Base-by-base conservation (phyloP, 2,113 vertebrate species). In the Carassius carassius region DNA sequence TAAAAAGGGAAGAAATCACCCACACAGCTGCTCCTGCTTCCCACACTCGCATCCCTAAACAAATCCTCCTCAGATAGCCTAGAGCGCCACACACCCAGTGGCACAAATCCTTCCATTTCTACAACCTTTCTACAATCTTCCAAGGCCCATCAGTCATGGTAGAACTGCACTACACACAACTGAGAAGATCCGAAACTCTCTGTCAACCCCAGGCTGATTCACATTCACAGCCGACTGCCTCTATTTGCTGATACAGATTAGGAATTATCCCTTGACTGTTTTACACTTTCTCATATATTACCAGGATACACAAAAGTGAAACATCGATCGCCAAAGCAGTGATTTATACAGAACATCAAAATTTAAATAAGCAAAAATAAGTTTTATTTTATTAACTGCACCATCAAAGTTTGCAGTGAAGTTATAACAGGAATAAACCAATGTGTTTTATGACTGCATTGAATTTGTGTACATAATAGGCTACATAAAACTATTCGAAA, bases 1-100 rank as follows among this genome's bases (percentile, higher is more conserved):
- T 67, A 58, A 51, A 74, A 85, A 25, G 74, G 85, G 58, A 73
- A 80, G n/a, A 62, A 78, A 72, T 81, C 77, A 56, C 82, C 87
- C 85, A 84, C 85, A 86, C 63, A 63, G 32, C 35, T 56, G 73
- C 82, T 63, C 32, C 32, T 35, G 56, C 37, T 56, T 78, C 81
- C 69, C 29, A 87, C 82, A 58, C 32, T 72, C 67, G 14, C 41
- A 77, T 77, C 60, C 72, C 37, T 19, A 79, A 60, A 82, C 63
- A 56, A 73, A 79, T 83, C 67, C 54, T 72, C 41, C 44, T 29
- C 44, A 60, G 54, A 74, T 77, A n/a, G n/a, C n/a, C n/a, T n/a
- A 49, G 25, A 44, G 16, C 37, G 44, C 62, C 19, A 54, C 51
- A 69, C 63, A 56, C 72, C 44, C 75, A 51, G 29, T 56, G 60